phyloP scores from a whole-genome alignment of 2,113 vertebrate genomes.

The Hypocryptadius cinnamomeus region DNA sequence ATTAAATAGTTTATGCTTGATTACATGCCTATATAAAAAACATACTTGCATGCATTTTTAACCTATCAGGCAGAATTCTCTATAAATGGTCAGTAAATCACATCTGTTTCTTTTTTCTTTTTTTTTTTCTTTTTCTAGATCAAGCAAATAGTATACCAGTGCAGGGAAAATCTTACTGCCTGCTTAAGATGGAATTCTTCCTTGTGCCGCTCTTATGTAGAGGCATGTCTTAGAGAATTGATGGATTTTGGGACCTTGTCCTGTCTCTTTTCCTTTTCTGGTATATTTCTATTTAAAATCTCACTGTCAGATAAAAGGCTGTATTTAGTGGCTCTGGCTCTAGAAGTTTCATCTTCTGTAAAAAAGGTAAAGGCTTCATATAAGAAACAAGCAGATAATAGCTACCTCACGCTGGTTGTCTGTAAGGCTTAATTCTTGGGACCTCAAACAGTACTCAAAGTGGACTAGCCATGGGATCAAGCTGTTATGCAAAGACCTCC shows the following conservation, averaged over 20 bases:
- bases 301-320: neutral
- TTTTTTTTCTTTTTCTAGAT: neutral
- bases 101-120: neutral
- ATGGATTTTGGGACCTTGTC: neutral
- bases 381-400: neutral
- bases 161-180: neutral
- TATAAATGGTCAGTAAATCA: neutral
- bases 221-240: neutral
- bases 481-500: neutral
- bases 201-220: neutral
- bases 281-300: constrained; percentile 4
- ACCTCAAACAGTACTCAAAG: neutral
- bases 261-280: neutral
- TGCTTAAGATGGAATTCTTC: neutral
- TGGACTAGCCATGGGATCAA: neutral
- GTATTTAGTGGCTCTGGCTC: neutral
- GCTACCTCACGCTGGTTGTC: neutral
- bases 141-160: neutral
- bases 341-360: neutral
- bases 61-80: neutral
- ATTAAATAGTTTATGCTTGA: neutral
- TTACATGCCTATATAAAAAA: neutral
- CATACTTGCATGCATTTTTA: neutral
- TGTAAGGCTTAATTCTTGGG: neutral
- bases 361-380: neutral